A percentile compares a stretch with the other conserved stretches of the same genome.
Conservation (phyloP, 2,888 invertebrate genomes). For the Teleiodes luculella region DNA sequence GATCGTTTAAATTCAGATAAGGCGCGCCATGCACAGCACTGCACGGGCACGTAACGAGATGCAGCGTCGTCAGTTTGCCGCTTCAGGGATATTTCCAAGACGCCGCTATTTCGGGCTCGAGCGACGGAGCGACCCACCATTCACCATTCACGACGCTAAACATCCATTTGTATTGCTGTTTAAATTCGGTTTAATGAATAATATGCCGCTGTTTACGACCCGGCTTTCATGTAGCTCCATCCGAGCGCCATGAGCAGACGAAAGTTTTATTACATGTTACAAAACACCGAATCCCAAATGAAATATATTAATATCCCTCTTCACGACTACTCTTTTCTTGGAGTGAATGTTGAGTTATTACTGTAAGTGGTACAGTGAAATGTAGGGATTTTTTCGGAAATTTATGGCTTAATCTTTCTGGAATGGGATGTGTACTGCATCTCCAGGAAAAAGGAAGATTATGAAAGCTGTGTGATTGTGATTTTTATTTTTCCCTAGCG, state of each 20-base stretch:
- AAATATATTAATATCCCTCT: slow-evolving; percentile 7
- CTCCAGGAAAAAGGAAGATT: not conserved
- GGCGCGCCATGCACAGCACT: not conserved
- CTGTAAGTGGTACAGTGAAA: slow-evolving; percentile 1
- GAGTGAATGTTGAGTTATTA: slow-evolving; percentile 6
- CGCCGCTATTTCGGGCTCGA: slow-evolving; percentile 2
- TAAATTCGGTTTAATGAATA: slow-evolving; percentile 15
- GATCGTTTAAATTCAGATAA: slow-evolving; percentile 1
- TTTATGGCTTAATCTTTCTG: slow-evolving; percentile 3
- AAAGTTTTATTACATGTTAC: slow-evolving; percentile 9
- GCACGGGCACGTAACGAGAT: not conserved
- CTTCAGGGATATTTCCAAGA: not conserved
- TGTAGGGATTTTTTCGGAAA: not conserved
- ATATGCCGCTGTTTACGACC: slow-evolving; percentile 11
- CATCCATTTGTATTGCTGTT: slow-evolving; percentile 13
- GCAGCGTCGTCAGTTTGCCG: not conserved
- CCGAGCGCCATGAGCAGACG: not conserved
- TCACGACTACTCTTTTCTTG: not conserved
- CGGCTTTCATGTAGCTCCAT: slow-evolving; percentile 3
- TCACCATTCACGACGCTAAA: slow-evolving; percentile 8
- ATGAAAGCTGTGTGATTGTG: not conserved
- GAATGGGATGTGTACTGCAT: slow-evolving; percentile 1
- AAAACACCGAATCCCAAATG: slow-evolving; percentile 1
- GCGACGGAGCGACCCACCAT: not conserved
- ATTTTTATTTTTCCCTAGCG: not conserved